Percentiles rank a stretch among this genome's conserved stretches.
phyloP scores from a whole-genome alignment of 2,888 invertebrate genomes.

The Tanypteryx hageni region DNA sequence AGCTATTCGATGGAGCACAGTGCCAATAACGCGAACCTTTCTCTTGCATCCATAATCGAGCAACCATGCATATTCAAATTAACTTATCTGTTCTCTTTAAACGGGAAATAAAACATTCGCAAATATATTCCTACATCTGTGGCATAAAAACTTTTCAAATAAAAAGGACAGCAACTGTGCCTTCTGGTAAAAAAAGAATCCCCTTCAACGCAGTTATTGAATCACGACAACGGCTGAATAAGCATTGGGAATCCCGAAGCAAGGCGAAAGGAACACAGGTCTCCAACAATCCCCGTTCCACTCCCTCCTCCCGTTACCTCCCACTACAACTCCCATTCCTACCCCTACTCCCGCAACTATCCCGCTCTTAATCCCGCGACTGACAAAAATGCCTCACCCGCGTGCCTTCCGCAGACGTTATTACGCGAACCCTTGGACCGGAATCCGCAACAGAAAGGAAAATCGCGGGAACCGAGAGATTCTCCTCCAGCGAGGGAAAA shows the following conservation, averaged over 20 bases:
- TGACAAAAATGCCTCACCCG: constrained; percentile 60
- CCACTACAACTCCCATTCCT: background rate
- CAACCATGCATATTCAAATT: constrained; percentile 32
- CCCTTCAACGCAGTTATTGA: constrained; percentile 52
- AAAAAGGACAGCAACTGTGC: constrained; percentile 8
- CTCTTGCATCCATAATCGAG: no score
- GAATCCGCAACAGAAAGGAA: constrained; percentile 53
- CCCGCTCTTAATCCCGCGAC: constrained; percentile 41
- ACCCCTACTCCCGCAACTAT: background rate
- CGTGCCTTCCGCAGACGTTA: constrained; percentile 63
- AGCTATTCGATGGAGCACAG: no score
- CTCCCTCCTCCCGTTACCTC: background rate
- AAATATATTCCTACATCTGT: background rate
- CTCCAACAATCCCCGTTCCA: background rate
- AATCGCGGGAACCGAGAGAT: background rate
- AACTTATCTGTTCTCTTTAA: background rate
- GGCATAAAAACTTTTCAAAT: background rate
- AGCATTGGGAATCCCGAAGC: constrained; percentile 41
- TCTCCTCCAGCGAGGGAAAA: background rate
- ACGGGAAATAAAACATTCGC: background rate
- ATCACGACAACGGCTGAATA: constrained; percentile 56
- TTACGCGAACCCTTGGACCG: constrained; percentile 54
- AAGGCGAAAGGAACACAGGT: constrained; percentile 28
- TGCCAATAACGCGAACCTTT: no score
- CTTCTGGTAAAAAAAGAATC: background rate